These are phyloP conservation scores for Armadillidium nasatum DNA, from an alignment of 1,140 invertebrate species.

Conservation along the genomic window DNA sequence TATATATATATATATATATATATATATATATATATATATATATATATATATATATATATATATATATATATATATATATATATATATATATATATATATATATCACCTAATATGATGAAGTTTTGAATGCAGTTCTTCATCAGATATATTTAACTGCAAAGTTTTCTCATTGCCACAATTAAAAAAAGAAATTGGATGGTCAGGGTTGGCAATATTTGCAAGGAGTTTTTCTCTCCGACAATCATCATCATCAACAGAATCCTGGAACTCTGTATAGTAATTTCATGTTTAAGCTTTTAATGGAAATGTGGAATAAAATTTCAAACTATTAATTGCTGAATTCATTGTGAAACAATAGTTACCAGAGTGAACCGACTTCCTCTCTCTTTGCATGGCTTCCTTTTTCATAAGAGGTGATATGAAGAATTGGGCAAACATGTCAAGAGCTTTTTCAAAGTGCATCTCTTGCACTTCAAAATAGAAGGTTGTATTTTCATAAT, in stretches of 20 bases:
- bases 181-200: constrained; percentile 72
- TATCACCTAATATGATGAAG: constrained; percentile 69
- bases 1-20: too few species aligned
- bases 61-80: too few species aligned
- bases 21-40: too few species aligned
- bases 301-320: constrained; percentile 19
- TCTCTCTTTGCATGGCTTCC: constrained; percentile 79
- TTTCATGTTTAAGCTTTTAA: background rate
- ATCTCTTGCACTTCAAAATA: constrained; percentile 74
- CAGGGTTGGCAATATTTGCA: constrained; percentile 59
- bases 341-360: constrained; percentile 40
- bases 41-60: too few species aligned
- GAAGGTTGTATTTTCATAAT: constrained; percentile 83
- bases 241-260: constrained; percentile 62
- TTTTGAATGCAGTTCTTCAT: constrained; percentile 50
- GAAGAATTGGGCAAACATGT: constrained; percentile 93
- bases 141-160: constrained; percentile 59
- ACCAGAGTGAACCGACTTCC: constrained; percentile 89
- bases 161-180: constrained; percentile 78
- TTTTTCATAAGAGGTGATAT: constrained; percentile 80
- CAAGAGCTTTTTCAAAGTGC: constrained; percentile 71
- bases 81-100: too few species aligned
- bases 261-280: constrained; percentile 64
- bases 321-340: constrained; percentile 20
- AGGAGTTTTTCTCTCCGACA: constrained; percentile 69